These are phyloP conservation scores for Apis cerana DNA, from an alignment of 1,140 invertebrate genomes.

Conservation along the genomic window DNA sequence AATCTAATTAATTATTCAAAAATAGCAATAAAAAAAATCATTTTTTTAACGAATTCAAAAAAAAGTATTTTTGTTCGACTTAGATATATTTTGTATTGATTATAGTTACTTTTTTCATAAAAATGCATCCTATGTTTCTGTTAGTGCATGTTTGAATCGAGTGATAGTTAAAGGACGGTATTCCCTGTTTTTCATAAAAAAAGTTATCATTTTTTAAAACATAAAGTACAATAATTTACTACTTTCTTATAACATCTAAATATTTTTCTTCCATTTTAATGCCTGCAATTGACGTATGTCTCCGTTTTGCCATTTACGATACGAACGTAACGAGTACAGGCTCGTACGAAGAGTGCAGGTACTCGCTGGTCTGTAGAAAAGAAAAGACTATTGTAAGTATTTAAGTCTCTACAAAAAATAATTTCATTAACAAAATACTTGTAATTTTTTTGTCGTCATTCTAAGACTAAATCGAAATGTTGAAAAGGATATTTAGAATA, in stretches of 20 bases:
- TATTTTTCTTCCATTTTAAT: slow-evolving; percentile 61
- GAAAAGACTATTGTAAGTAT: slow-evolving; percentile 7
- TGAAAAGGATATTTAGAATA: not conserved
- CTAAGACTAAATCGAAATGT: slow-evolving; percentile 31
- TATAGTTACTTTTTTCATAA: not conserved
- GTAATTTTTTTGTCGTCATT: not conserved
- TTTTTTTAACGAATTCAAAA: not conserved
- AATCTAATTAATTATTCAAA: not conserved
- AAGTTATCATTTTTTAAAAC: slow-evolving; percentile 9
- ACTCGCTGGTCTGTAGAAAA: slow-evolving; percentile 72
- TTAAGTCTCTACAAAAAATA: too few species aligned
- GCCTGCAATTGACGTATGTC: slow-evolving; percentile 75
- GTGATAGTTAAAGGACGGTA: not conserved
- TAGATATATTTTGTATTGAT: not conserved
- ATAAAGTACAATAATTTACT: slow-evolving; percentile 54
- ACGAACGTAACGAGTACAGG: slow-evolving; percentile 81
- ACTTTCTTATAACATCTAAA: slow-evolving; percentile 29
- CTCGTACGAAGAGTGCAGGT: slow-evolving; percentile 79
- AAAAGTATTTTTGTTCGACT: not conserved
- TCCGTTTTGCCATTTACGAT: slow-evolving; percentile 74
- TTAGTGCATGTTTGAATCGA: not conserved
- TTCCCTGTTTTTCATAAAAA: slow-evolving; percentile 42
- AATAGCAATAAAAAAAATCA: not conserved
- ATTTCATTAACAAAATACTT: not conserved
- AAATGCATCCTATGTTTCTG: not conserved